Percentiles rank a stretch among this genome's conserved stretches.
phyloP scores from a whole-genome alignment of 53 echinoderm and acorn worm genomes.

The Holothuria leucospilota region DNA sequence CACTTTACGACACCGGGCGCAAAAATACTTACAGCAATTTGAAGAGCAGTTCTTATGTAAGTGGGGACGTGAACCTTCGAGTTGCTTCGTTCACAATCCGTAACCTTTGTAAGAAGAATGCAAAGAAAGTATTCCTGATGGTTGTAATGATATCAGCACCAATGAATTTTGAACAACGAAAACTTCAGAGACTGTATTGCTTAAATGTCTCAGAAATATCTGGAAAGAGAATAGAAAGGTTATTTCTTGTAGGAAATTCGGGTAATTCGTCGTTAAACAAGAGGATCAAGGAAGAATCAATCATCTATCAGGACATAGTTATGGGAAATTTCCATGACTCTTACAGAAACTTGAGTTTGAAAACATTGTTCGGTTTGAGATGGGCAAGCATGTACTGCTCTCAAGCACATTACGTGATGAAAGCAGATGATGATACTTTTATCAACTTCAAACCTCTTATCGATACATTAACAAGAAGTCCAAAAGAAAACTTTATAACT shows the following conservation, averaged over 20 bases:
- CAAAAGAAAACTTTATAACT: neutral
- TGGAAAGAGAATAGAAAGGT: neutral
- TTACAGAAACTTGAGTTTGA: constrained; percentile 73
- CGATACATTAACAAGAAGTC: neutral
- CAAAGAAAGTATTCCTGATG: constrained; percentile 9
- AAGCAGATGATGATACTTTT: constrained; percentile 73
- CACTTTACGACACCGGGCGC: no score
- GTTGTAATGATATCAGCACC: constrained; percentile 5
- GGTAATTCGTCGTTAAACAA: neutral
- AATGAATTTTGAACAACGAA: neutral
- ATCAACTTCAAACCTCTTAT: constrained; percentile 49
- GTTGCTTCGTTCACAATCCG: no score
- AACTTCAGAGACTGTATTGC: neutral
- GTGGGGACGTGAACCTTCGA: no score
- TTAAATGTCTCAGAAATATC: neutral
- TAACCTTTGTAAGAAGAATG: no score
- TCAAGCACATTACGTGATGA: constrained; percentile 52
- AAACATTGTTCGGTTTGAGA: constrained; percentile 74
- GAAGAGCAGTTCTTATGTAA: no score
- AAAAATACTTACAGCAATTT: no score
- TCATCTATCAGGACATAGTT: constrained; percentile 55
- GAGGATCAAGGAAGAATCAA: constrained; percentile 39
- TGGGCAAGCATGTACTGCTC: constrained; percentile 73
- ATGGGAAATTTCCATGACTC: constrained; percentile 63
- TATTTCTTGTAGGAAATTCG: constrained; percentile 1